These are phyloP conservation scores for Apus apus DNA, from an alignment of 2,113 vertebrate genomes.

Conservation along the genomic window DNA sequence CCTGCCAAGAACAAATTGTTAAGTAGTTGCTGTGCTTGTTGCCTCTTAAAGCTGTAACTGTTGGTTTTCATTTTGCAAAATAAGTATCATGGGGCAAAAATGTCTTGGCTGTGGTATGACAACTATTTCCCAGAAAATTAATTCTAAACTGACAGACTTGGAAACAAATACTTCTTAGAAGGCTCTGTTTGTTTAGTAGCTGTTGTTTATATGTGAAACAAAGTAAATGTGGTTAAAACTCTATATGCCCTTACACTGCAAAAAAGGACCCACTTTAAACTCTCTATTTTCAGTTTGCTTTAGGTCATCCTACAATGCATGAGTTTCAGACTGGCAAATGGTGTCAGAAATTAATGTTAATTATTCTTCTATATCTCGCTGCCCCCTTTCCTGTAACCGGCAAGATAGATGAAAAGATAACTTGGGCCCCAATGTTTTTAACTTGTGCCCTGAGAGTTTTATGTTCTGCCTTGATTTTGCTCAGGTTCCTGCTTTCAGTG, in stretches of 20 bases:
- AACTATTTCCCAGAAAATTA: constrained; percentile 47
- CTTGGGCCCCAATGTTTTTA: too few relatives aligned
- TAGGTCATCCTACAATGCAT: not conserved
- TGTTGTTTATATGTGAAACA: not conserved
- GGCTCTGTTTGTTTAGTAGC: constrained; percentile 12
- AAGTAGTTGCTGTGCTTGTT: constrained; percentile 63
- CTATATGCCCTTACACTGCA: not conserved
- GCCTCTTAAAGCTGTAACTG: constrained; percentile 65
- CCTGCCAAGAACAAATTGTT: constrained; percentile 78
- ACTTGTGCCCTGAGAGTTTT: too few relatives aligned
- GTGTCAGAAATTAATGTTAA: too few relatives aligned
- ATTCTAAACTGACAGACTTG: constrained; percentile 8
- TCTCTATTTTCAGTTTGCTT: not conserved
- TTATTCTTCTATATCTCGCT: too few relatives aligned
- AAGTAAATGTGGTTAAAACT: not conserved
- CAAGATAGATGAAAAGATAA: too few relatives aligned
- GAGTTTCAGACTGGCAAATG: not conserved
- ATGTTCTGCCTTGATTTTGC: too few relatives aligned
- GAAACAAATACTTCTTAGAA: constrained; percentile 57
- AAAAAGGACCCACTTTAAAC: not conserved
- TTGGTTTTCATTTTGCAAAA: constrained; percentile 68
- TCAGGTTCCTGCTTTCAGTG: too few relatives aligned
- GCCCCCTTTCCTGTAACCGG: too few relatives aligned
- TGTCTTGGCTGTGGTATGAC: constrained; percentile 35
- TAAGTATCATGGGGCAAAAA: constrained; percentile 49